Evolutionary conservation across 2,888 invertebrate species (phyloP).

Genomic region (Gymnosoma rotundatum): DNA sequence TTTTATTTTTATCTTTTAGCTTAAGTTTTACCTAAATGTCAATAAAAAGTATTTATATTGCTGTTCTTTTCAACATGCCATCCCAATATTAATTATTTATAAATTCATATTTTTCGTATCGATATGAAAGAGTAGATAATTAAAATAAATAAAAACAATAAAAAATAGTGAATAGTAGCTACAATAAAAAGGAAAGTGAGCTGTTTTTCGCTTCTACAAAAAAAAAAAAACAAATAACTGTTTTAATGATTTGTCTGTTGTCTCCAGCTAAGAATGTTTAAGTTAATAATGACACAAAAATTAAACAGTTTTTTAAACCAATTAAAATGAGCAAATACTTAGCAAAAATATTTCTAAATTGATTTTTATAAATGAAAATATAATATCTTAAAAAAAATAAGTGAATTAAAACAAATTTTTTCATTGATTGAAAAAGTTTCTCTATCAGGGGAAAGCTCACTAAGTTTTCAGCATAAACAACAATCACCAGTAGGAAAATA

Average conservation of each 20-base stretch:
- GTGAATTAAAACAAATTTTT: too few relatives aligned
- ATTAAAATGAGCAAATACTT: too few relatives aligned
- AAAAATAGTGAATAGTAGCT: conserved; percentile 4
- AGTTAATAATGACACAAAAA: background rate
- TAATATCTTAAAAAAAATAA: too few relatives aligned
- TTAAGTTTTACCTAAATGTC: conserved; percentile 30
- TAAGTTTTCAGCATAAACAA: too few relatives aligned
- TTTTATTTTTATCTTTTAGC: background rate
- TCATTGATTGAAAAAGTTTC: too few relatives aligned
- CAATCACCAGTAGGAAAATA: too few relatives aligned
- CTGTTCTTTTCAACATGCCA: conserved; percentile 48
- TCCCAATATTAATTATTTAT: conserved; percentile 53
- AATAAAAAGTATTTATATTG: conserved; percentile 42
- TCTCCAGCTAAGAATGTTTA: background rate
- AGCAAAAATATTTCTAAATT: too few relatives aligned
- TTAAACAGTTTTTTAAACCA: too few relatives aligned
- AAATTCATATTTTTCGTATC: conserved; percentile 50
- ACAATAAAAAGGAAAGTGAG: conserved; percentile 12
- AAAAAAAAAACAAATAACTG: too few relatives aligned
- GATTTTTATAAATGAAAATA: too few relatives aligned
- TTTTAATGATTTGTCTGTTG: too few relatives aligned
- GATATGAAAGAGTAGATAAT: conserved; percentile 4
- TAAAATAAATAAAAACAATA: conserved; percentile 4
- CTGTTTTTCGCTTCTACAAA: background rate
- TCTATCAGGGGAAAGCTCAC: too few relatives aligned